phyloP scores from a whole-genome alignment of 2,888 invertebrate species.

The Spodoptera littoralis region DNA sequence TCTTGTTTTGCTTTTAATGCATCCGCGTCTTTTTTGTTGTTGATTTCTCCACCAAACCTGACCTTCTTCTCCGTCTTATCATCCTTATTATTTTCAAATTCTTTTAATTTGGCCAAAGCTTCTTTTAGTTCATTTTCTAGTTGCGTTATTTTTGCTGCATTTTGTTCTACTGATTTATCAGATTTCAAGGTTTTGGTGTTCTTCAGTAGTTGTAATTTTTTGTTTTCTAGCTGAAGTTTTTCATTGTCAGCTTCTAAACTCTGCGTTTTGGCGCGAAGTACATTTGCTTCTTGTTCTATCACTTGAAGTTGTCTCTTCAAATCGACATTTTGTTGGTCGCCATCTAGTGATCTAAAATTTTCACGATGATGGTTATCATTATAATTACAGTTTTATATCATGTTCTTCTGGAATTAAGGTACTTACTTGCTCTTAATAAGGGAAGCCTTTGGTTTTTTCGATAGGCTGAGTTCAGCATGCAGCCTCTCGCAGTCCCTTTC shows the following conservation, averaged over 20 bases:
- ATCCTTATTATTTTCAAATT: constrained; percentile 83
- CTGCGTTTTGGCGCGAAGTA: constrained; percentile 91
- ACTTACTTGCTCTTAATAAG: constrained; percentile 91
- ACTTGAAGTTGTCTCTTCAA: constrained; percentile 92
- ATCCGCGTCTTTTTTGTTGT: constrained; percentile 82
- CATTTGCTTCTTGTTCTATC: constrained; percentile 93
- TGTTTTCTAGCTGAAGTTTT: constrained; percentile 92
- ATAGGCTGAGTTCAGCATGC: constrained; percentile 91
- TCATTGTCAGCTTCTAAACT: constrained; percentile 93
- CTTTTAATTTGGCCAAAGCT: constrained; percentile 88
- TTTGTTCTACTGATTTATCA: constrained; percentile 89
- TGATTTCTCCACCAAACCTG: constrained; percentile 78
- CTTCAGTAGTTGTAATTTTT: constrained; percentile 89
- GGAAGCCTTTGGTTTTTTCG: constrained; percentile 90
- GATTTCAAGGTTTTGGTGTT: constrained; percentile 86
- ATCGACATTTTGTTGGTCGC: constrained; percentile 91
- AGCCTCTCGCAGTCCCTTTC: constrained; percentile 94
- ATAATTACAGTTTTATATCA: no score
- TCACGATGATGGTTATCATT: not conserved
- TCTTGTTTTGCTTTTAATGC: constrained; percentile 82
- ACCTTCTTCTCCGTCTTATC: constrained; percentile 88
- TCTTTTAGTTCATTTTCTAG: constrained; percentile 90
- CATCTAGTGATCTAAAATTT: constrained; percentile 88
- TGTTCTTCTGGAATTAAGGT: not conserved
- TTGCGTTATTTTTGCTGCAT: constrained; percentile 89